Evolutionary conservation across 35 echinoderm and acorn worm genomes (phyloP).

Genomic region (Anneissia japonica): DNA sequence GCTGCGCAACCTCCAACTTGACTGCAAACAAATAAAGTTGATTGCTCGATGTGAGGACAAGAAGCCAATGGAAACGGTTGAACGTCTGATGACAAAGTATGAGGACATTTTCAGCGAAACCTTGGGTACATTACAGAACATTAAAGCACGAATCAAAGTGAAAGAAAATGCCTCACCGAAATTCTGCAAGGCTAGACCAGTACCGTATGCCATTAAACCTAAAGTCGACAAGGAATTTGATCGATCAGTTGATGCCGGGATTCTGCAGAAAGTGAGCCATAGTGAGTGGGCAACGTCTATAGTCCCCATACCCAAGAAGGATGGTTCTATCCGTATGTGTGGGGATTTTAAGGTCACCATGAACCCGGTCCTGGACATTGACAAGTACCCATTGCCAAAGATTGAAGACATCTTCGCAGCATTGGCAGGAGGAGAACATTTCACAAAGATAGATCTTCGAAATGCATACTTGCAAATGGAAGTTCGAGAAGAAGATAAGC

Average conservation of each 20-base stretch:
- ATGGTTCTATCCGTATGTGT: constrained; percentile 34
- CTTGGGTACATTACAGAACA: background rate
- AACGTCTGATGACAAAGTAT: background rate
- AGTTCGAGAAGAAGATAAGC: constrained; percentile 5
- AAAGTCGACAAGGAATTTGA: constrained; percentile 14
- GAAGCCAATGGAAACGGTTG: background rate
- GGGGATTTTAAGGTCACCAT: constrained; percentile 50
- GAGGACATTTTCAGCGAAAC: background rate
- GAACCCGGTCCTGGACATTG: constrained; percentile 30
- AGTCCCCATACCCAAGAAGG: constrained; percentile 1
- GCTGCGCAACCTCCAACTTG: constrained; percentile 2
- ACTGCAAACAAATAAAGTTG: background rate
- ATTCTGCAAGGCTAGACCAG: constrained; percentile 22
- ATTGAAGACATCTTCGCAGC: constrained; percentile 40
- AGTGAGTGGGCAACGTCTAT: constrained; percentile 38
- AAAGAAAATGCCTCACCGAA: background rate
- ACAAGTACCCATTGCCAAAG: constrained; percentile 47
- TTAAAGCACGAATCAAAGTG: background rate
- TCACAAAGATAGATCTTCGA: constrained; percentile 23
- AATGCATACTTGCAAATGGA: constrained; percentile 46
- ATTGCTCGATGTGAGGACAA: no score
- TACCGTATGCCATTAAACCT: constrained; percentile 18
- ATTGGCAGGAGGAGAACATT: constrained; percentile 22
- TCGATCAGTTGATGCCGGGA: constrained; percentile 2
- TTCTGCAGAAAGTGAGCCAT: constrained; percentile 21